Evolutionary conservation across 2,888 invertebrate genomes (phyloP).

Genomic region (Cephus pulcher): DNA sequence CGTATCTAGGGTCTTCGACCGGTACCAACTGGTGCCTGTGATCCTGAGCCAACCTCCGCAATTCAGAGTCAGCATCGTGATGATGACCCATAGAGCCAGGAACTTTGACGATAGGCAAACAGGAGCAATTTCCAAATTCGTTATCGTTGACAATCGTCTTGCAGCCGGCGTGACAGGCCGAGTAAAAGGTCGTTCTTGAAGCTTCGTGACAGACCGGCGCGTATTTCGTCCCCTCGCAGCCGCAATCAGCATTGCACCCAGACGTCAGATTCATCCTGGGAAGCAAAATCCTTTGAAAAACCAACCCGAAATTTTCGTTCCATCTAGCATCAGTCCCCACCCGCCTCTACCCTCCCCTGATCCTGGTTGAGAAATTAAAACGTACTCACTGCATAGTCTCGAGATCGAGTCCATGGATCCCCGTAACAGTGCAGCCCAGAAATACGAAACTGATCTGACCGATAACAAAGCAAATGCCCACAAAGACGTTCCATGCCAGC

Average conservation of each 20-base stretch:
- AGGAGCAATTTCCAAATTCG: slow-evolving; percentile 56
- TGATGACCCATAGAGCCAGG: neutral
- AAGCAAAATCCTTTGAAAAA: neutral
- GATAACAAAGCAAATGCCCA: slow-evolving; percentile 69
- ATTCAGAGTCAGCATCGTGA: neutral
- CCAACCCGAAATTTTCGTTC: neutral
- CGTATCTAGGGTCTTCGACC: neutral
- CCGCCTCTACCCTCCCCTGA: neutral
- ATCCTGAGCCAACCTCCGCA: neutral
- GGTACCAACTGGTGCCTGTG: neutral
- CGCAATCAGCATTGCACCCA: slow-evolving; percentile 72
- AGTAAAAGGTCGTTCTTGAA: slow-evolving; percentile 73
- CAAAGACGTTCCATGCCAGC: slow-evolving; percentile 74
- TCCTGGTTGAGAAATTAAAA: neutral
- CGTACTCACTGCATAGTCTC: slow-evolving; percentile 56
- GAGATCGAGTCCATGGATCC: slow-evolving; percentile 60
- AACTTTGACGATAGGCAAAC: slow-evolving; percentile 29
- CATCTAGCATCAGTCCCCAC: neutral
- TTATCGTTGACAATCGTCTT: slow-evolving; percentile 55
- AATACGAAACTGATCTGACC: slow-evolving; percentile 71
- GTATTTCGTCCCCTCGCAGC: slow-evolving; percentile 72
- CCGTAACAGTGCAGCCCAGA: slow-evolving; percentile 68
- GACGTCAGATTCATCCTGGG: slow-evolving; percentile 69
- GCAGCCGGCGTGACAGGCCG: slow-evolving; percentile 82
- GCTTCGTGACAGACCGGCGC: slow-evolving; percentile 74